Evolutionary conservation across 2,113 vertebrate species (phyloP).

Genomic region (Tachysurus fulvidraco): DNA sequence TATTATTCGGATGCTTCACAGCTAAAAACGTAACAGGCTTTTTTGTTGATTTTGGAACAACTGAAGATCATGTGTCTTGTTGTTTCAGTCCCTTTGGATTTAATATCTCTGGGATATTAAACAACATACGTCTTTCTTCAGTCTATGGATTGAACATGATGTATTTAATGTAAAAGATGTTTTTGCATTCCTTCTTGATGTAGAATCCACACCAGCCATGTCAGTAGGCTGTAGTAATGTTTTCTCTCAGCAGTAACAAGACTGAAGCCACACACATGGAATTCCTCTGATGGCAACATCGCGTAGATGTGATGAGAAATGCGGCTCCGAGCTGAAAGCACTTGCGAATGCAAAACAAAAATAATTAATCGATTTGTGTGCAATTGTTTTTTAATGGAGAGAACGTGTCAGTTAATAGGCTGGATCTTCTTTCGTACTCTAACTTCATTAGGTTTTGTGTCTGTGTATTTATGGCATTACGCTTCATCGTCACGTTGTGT

Average conservation of each 20-base stretch:
- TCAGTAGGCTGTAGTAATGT: background rate
- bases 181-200: background rate
- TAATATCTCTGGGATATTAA: background rate
- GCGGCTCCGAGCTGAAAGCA: background rate
- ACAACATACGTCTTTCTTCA: background rate
- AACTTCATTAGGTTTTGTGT: background rate
- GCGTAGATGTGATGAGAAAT: constrained; percentile 30
- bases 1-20: background rate
- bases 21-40: background rate
- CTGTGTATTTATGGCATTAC: background rate
- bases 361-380: constrained; percentile 20
- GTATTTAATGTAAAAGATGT: background rate
- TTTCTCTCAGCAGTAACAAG: constrained; percentile 19
- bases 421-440: background rate
- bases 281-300: constrained; percentile 4
- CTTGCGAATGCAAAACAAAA: constrained; percentile 15
- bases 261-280: background rate
- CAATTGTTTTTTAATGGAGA: constrained; percentile 22
- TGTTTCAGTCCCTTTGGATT: background rate
- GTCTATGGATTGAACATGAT: background rate
- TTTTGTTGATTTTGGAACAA: background rate
- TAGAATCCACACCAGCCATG: background rate
- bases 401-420: constrained; percentile 32
- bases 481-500: background rate
- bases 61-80: background rate